Evolutionary conservation across 2,888 invertebrate species (phyloP).

Genomic region (Pyrrhosoma nymphula): DNA sequence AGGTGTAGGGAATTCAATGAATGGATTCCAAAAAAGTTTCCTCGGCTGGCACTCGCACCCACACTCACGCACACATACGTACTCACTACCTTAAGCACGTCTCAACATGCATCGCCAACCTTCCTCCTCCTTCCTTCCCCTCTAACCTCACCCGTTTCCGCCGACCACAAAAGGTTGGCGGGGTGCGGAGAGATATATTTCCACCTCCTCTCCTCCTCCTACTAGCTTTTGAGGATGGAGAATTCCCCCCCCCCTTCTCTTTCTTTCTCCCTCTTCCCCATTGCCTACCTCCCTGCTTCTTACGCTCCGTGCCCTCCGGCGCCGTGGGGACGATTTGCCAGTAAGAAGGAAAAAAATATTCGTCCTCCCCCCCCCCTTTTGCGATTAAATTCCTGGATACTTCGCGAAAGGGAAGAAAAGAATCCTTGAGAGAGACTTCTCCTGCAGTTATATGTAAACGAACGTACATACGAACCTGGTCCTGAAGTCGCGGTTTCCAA

Average conservation of each 20-base stretch:
- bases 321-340: background rate
- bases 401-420: background rate
- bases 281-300: background rate
- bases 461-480: background rate
- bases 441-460: background rate
- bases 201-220: background rate
- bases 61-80: background rate
- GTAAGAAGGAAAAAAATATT: background rate
- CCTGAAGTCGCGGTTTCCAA: constrained; percentile 20
- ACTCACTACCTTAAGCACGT: constrained; percentile 38
- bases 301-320: background rate
- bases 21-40: constrained; percentile 44
- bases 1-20: constrained; percentile 45
- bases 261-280: background rate
- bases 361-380: background rate
- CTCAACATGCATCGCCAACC: constrained; percentile 30
- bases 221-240: background rate
- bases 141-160: constrained; percentile 28
- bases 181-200: background rate
- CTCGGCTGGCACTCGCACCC: background rate
- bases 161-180: constrained; percentile 7
- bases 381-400: background rate
- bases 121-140: background rate
- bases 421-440: background rate
- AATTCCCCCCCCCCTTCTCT: background rate